These are phyloP conservation scores for Myotis vivesi DNA, from an alignment of 2,797 vertebrate species.

Conservation along the genomic window DNA sequence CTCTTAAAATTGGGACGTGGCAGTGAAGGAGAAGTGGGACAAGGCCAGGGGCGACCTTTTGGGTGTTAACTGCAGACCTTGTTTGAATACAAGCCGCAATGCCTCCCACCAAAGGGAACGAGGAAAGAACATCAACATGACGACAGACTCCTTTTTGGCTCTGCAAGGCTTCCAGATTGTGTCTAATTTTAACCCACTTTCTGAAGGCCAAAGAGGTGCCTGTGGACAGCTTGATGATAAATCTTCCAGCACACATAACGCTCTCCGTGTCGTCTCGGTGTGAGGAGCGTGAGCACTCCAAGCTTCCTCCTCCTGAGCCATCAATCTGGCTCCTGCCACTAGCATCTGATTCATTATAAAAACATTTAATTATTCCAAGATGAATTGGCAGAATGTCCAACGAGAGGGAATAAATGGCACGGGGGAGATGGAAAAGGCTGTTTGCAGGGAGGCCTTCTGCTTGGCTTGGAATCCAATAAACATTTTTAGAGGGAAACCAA, in stretches of 20 bases:
- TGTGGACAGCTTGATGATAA: slow-evolving; percentile 83
- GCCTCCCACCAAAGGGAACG: not conserved
- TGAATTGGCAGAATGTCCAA: slow-evolving; percentile 83
- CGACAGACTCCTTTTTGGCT: slow-evolving; percentile 78
- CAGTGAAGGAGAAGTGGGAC: not conserved
- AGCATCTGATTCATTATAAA: slow-evolving; percentile 83
- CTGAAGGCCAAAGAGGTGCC: slow-evolving; percentile 80
- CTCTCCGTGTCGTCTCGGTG: slow-evolving; percentile 68
- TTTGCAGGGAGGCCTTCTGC: slow-evolving; percentile 69
- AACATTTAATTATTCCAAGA: slow-evolving; percentile 86
- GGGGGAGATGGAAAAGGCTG: slow-evolving; percentile 74
- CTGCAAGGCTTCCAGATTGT: slow-evolving; percentile 82
- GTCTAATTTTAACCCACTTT: slow-evolving; percentile 84
- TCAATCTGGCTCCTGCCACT: slow-evolving; percentile 85
- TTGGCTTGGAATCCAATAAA: slow-evolving; percentile 70
- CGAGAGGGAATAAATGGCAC: slow-evolving; percentile 71
- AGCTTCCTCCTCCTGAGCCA: slow-evolving; percentile 81
- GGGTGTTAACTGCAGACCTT: not conserved
- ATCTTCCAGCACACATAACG: slow-evolving; percentile 79
- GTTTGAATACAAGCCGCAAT: slow-evolving; percentile 8
- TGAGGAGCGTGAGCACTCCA: slow-evolving; percentile 79
- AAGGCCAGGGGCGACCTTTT: slow-evolving; percentile 43
- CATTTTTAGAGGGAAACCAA: slow-evolving; percentile 19
- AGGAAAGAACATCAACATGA: slow-evolving; percentile 58
- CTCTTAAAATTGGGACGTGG: not conserved